Base-by-base conservation (phyloP, 2,888 invertebrate species). In the Gnatocerus cornutus region DNA sequence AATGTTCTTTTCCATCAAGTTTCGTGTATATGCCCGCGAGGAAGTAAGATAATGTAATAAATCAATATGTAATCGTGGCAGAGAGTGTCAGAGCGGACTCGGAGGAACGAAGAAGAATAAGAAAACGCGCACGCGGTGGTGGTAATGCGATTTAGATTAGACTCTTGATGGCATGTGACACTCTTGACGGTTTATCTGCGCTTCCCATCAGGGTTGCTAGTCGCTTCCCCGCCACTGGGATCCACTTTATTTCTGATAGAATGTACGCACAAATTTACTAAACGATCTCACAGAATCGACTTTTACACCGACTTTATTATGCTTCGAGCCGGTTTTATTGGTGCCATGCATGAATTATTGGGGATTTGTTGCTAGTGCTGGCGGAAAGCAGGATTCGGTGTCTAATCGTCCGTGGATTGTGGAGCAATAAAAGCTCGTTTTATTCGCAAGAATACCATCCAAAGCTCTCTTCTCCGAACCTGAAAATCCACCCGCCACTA, bases 121-220 rank as follows among this genome's bases (percentile, higher is more conserved):
- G 77, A 78, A 76, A 71, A 62, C 39, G 67, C 37, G 53, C 52
- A 45, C 65, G 43, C 74, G 73, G 71, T 69, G 65, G 71, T 73
- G 76, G 76, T 80, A 83, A 83, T 82, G 82, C 80, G 82, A 82
- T 83, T 82, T 80, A 83, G 82, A 83, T 82, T 83, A 81, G 81
- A 81, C 77, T 76, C 79, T 78, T 79, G 82, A 82, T 80, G 82
- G 80, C 78, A 78, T 79, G 81, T 80, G 82, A 81, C 81, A 80
- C 77, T 81, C 80, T 81, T 80, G 80, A 80, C 78, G 78, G 76
- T 78, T 81, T 82, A 82, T 82, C 81, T 79, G 68, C 70, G 72
- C 74, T 77, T 76, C 76, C 76, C 77, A 78, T 81, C 80, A 76
- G 76, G 74, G 71, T 74, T 46, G 43, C 61, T 46, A 67, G 52